These are phyloP conservation scores for Struthidea cinerea DNA, from an alignment of 2,113 vertebrate species.

Conservation along the genomic window DNA sequence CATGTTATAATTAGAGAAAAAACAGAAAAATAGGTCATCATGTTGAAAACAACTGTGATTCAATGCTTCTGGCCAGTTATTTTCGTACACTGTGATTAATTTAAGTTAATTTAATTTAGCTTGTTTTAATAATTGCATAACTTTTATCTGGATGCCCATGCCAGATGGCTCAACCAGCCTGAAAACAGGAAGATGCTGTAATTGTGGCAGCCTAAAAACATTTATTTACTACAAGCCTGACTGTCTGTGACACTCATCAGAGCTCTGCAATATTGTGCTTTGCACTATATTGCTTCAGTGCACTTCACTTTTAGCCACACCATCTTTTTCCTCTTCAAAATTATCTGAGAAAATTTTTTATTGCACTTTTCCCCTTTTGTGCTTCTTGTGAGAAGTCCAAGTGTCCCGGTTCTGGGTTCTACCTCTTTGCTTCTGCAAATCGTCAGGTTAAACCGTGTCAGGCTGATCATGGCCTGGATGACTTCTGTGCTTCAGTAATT, in stretches of 20 bases:
- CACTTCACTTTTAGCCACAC: not conserved
- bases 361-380: not conserved
- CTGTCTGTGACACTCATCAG: not conserved
- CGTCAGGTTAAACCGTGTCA: not conserved
- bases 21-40: constrained; percentile 41
- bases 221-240: constrained; percentile 49
- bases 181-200: constrained; percentile 48
- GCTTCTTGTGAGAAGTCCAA: not conserved
- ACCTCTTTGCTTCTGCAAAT: not conserved
- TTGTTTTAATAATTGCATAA: constrained; percentile 51
- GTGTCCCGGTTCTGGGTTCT: not conserved
- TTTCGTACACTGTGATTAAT: constrained; percentile 43
- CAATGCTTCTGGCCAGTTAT: constrained; percentile 31
- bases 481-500: not conserved
- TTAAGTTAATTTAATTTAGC: constrained; percentile 66
- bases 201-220: constrained; percentile 17
- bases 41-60: constrained; percentile 21
- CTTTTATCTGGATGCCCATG: constrained; percentile 41
- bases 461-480: not conserved
- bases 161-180: constrained; percentile 23
- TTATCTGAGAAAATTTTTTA: not conserved
- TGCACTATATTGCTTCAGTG: not conserved
- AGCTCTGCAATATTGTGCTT: not conserved
- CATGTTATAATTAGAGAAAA: constrained; percentile 18
- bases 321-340: not conserved